These are phyloP conservation scores for Theonella swinhoei DNA, from an alignment of 37 sponge, comb jelly and placozoan genomes.

Conservation along the genomic window DNA sequence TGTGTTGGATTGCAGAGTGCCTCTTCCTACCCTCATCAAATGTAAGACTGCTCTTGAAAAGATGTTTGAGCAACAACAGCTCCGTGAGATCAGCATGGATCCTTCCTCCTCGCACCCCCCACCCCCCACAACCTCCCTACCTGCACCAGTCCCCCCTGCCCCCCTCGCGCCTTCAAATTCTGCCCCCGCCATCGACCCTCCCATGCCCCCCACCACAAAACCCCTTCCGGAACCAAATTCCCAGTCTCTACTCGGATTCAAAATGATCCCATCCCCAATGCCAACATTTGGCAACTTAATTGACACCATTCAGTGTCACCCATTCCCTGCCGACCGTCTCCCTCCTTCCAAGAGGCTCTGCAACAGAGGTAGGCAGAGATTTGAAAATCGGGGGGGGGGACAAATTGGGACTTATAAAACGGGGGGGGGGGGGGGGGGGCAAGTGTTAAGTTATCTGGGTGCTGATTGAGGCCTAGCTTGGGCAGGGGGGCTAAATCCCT, in stretches of 20 bases:
- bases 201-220: background rate
- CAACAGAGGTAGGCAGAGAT: background rate
- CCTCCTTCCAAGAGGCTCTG: conserved; percentile 36
- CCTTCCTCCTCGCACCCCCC: background rate
- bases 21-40: conserved; percentile 39
- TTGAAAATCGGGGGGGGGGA: background rate
- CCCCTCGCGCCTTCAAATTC: background rate
- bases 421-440: too few species aligned
- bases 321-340: conserved; percentile 32
- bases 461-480: too few species aligned
- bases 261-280: conserved; percentile 53
- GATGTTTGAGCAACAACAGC: conserved; percentile 25
- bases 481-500: too few species aligned
- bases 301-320: conserved; percentile 22
- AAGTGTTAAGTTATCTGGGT: too few species aligned
- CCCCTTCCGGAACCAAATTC: conserved; percentile 16
- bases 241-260: conserved; percentile 53
- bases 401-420: too few species aligned
- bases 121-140: background rate
- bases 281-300: conserved; percentile 26
- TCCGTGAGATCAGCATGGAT: background rate
- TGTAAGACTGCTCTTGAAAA: conserved; percentile 50
- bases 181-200: background rate
- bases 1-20: too few species aligned
- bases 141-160: background rate